A percentile compares a stretch with the other conserved stretches of the same genome.
These are phyloP conservation scores for Eulemur albifrons DNA, from an alignment of 2,797 vertebrate genomes.

Conservation along the genomic window DNA sequence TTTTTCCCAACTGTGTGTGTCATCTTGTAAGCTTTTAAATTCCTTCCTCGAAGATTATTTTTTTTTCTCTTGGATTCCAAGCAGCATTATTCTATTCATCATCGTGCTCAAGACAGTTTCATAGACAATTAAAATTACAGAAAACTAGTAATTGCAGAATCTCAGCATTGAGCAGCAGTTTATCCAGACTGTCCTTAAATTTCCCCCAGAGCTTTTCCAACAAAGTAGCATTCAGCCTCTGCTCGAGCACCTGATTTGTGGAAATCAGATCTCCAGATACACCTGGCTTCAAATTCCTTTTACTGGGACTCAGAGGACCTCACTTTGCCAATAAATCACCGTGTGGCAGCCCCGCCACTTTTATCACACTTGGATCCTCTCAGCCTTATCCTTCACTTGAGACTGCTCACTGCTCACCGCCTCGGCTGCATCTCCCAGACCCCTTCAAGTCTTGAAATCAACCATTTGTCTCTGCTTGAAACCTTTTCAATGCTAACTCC, in stretches of 20 bases:
- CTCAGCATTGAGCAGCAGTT: background rate
- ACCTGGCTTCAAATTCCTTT: no score
- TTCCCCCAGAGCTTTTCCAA: background rate
- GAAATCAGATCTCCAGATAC: background rate
- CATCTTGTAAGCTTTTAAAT: background rate
- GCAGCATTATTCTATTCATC: background rate
- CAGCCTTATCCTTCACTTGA: background rate
- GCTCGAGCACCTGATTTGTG: background rate
- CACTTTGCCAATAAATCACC: background rate
- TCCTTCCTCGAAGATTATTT: background rate
- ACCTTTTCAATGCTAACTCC: background rate
- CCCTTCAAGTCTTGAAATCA: background rate
- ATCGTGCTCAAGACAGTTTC: background rate
- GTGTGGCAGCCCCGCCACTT: background rate
- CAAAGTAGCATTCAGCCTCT: background rate
- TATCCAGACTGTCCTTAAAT: background rate
- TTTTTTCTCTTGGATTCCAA: background rate
- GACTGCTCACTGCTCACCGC: background rate
- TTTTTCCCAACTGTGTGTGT: background rate
- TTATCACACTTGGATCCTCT: background rate
- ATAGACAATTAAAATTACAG: background rate
- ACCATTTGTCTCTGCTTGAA: background rate
- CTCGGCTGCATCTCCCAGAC: background rate
- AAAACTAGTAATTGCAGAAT: background rate
- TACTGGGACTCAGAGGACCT: background rate